Evolutionary conservation across 1,140 invertebrate genomes (phyloP).

Genomic region (Vanessa atalanta): DNA sequence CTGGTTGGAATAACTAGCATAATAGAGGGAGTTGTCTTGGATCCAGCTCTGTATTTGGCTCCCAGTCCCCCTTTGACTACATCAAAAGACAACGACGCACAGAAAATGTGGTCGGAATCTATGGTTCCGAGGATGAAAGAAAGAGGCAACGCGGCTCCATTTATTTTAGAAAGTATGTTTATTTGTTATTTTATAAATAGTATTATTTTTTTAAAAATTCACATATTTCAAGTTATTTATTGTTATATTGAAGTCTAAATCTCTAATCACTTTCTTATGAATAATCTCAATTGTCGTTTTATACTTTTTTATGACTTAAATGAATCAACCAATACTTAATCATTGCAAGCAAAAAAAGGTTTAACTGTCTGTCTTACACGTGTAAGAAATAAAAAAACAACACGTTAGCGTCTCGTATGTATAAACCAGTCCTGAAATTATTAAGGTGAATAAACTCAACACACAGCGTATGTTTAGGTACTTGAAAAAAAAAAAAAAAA

Average conservation of each 20-base stretch:
- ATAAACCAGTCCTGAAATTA: neutral
- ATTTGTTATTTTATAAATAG: neutral
- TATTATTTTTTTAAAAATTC: too few relatives aligned
- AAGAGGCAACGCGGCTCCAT: neutral
- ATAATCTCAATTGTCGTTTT: too few relatives aligned
- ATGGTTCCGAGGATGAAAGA: neutral
- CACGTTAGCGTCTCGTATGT: neutral
- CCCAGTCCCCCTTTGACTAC: conserved; percentile 60
- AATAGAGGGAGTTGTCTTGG: conserved; percentile 50
- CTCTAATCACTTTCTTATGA: too few relatives aligned
- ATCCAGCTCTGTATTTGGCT: conserved; percentile 61
- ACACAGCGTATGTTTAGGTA: neutral
- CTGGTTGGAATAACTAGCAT: conserved; percentile 17
- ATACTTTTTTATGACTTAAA: too few relatives aligned
- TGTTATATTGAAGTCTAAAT: too few relatives aligned
- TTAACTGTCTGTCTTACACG: neutral
- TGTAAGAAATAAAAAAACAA: neutral
- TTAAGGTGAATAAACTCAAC: neutral
- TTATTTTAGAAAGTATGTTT: neutral
- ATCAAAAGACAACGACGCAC: conserved; percentile 33
- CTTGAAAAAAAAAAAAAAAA: neutral
- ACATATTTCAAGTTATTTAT: too few relatives aligned
- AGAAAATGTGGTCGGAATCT: conserved; percentile 44
- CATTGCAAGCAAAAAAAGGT: too few relatives aligned
- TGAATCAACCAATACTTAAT: too few relatives aligned